Evolutionary conservation across 2,113 vertebrate species (phyloP), one percentile per base, ranked within the genome.

Genomic region (Crypturellus undulatus): DNA sequence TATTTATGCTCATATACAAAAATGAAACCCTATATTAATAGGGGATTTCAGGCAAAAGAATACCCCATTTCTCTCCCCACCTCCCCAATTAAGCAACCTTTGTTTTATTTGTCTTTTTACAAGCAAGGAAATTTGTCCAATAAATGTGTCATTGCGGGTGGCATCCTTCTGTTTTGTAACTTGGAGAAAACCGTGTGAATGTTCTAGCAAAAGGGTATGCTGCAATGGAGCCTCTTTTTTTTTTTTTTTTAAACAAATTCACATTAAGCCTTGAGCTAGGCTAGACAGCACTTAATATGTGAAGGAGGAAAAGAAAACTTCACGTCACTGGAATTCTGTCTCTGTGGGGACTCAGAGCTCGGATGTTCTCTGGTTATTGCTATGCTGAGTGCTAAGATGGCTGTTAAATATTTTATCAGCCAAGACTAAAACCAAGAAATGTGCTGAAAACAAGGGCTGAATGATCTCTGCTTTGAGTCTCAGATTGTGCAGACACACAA

Each of bases 341-440:
- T 86, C 94, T 75, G 84, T 21, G 20, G 84, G 84, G 30, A 67
- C 49, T 3, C 4, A 86, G 36, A 86, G 87, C 82, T 54, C 52
- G 73, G 73, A 73, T 70, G 51, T 71, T 94, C 73, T 83, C 76
- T 76, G 43, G 81, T 80, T 92, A 94, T 91, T 95, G 75, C 92
- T 93, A 56, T 62, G 78, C 90, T 62, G 78, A 87, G 85, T 80
- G 83, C 91, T 67, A 92, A 94, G 68, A 96, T 80, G 91, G 88
- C 84, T 95, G 88, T 96, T 97, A 94, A 97, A 95, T 96, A 96
- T 96, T 96, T 97, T 92, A 97, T 93, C 87, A 92, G 75, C 68
- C 75, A 54, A 79, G 70, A 60, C 78, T 78, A 85, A 95, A 96
- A 87, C 32, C 75, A 84, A 95, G 83, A 72, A 95, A 80, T 18